Percentiles rank a stretch among this genome's conserved stretches.
Evolutionary conservation across 2,797 vertebrate species (phyloP).

Genomic region (Clamator glandarius): DNA sequence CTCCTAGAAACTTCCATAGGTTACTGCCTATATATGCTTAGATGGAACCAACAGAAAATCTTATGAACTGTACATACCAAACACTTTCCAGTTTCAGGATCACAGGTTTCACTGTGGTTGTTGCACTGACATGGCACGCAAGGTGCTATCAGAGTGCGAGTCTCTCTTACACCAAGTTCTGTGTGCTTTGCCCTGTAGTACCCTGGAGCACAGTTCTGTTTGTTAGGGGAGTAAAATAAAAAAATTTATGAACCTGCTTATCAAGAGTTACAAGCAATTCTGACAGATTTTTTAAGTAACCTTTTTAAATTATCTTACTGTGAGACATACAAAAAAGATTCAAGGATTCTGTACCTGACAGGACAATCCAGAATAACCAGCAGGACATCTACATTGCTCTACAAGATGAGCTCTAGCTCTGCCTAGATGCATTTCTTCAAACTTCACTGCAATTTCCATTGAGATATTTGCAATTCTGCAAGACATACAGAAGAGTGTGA

Average conservation of each 20-base stretch:
- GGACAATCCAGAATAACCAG: slow-evolving; percentile 88
- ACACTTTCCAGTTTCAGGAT: slow-evolving; percentile 87
- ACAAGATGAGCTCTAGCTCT: slow-evolving; percentile 76
- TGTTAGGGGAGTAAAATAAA: neutral
- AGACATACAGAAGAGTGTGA: neutral
- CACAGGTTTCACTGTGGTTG: slow-evolving; percentile 88
- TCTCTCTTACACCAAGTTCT: slow-evolving; percentile 56
- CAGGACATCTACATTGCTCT: slow-evolving; percentile 91
- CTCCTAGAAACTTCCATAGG: neutral
- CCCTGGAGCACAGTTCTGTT: slow-evolving; percentile 87
- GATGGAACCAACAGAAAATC: neutral
- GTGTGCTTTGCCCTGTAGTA: slow-evolving; percentile 80
- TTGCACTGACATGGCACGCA: slow-evolving; percentile 90
- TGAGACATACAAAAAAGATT: neutral
- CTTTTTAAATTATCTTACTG: neutral
- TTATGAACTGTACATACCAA: slow-evolving; percentile 77
- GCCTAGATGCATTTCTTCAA: slow-evolving; percentile 54
- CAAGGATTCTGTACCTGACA: slow-evolving; percentile 86
- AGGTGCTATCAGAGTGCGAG: slow-evolving; percentile 61
- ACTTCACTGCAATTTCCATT: slow-evolving; percentile 85
- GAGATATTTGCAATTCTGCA: slow-evolving; percentile 91
- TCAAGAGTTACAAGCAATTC: neutral
- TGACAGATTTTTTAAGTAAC: neutral
- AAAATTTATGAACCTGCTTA: neutral
- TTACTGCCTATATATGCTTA: neutral